A percentile compares a stretch with the other conserved stretches of the same genome.
Evolutionary conservation across 2,113 vertebrate genomes (phyloP).

Genomic region (Heliornis fulica): DNA sequence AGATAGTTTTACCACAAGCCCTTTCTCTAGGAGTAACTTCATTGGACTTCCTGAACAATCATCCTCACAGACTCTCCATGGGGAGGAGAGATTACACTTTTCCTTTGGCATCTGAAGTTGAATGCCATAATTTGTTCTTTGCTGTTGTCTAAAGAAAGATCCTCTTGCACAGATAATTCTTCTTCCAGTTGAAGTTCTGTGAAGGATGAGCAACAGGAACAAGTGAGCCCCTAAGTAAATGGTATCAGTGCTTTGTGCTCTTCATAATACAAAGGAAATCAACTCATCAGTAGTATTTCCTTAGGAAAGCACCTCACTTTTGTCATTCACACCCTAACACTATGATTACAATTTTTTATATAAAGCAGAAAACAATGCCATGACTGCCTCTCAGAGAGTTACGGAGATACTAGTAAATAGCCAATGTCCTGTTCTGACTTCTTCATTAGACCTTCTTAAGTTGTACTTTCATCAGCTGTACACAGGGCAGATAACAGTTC

Average conservation of each 20-base stretch:
- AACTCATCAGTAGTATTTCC: background rate
- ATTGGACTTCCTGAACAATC: background rate
- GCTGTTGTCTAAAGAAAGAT: background rate
- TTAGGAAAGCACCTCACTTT: background rate
- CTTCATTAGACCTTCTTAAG: background rate
- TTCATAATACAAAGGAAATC: background rate
- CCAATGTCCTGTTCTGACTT: background rate
- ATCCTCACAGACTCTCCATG: background rate
- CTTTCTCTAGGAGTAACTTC: background rate
- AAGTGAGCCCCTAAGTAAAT: background rate
- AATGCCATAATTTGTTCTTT: background rate
- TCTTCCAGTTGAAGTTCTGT: background rate
- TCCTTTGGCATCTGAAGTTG: background rate
- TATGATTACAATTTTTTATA: background rate
- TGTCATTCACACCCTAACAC: background rate
- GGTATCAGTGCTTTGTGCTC: background rate
- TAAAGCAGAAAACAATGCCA: background rate
- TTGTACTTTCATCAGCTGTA: background rate
- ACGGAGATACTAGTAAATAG: background rate
- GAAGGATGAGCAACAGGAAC: background rate
- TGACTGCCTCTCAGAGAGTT: background rate
- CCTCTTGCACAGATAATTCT: background rate
- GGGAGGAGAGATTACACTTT: background rate
- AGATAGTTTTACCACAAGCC: background rate
- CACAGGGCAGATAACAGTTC: background rate